A percentile compares a stretch with the other conserved stretches of the same genome.
Conservation (phyloP, 2,797 vertebrate species). For the Chelon auratus region DNA sequence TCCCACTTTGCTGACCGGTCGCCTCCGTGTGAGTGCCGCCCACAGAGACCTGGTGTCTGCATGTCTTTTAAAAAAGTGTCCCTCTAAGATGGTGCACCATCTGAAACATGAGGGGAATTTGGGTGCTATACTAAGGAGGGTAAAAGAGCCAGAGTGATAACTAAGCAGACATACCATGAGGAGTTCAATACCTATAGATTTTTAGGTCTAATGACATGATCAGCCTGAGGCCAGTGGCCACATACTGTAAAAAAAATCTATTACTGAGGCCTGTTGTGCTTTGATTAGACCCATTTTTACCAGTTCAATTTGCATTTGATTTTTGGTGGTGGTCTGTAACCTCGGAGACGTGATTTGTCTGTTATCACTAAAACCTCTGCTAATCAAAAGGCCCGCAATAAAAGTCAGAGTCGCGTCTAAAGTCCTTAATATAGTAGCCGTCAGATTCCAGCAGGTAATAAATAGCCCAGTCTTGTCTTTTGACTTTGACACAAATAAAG, state of each 20-base stretch:
- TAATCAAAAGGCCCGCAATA: constrained; percentile 59
- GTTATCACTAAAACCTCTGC: constrained; percentile 56
- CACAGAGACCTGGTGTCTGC: constrained; percentile 64
- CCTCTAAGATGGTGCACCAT: constrained; percentile 51
- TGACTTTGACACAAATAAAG: constrained; percentile 47
- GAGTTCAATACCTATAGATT: constrained; percentile 72
- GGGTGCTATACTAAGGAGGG: constrained; percentile 49
- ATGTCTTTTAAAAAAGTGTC: constrained; percentile 43
- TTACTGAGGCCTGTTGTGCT: constrained; percentile 35
- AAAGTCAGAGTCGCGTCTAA: constrained; percentile 54
- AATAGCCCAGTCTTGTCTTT: constrained; percentile 61
- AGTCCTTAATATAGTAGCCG: constrained; percentile 40
- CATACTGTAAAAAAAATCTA: constrained; percentile 52
- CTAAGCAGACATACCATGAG: constrained; percentile 38
- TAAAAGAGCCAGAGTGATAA: constrained; percentile 29
- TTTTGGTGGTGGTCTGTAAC: constrained; percentile 27
- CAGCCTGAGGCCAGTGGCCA: constrained; percentile 55
- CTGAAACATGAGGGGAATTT: constrained; percentile 69
- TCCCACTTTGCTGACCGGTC: constrained; percentile 66
- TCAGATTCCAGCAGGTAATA: constrained; percentile 51
- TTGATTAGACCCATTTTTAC: constrained; percentile 30
- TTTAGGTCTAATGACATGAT: constrained; percentile 64
- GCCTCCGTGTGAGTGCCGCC: constrained; percentile 57
- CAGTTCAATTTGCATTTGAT: constrained; percentile 4
- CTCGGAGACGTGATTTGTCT: constrained; percentile 32